Conservation (phyloP, 1,140 invertebrate genomes). For the Samia ricini region DNA sequence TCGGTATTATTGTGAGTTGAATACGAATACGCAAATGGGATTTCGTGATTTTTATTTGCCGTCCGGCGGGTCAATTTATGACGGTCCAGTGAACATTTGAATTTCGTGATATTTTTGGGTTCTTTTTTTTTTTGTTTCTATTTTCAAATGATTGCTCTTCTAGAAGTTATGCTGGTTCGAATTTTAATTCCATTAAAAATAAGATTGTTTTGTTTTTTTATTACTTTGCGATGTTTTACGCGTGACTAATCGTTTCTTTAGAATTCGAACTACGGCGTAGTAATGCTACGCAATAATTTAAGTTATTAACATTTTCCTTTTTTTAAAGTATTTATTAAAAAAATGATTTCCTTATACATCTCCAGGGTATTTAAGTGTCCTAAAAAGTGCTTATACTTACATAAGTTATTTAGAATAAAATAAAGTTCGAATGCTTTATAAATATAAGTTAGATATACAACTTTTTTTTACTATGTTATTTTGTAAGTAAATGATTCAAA, state of each 20-base stretch:
- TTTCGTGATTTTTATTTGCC: conserved; percentile 18
- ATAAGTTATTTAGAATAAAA: no score
- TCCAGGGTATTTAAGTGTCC: no score
- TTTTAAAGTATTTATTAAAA: no score
- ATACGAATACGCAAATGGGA: conserved; percentile 20
- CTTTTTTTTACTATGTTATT: no score
- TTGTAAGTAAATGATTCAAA: no score
- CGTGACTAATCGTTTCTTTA: not conserved
- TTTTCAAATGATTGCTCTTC: conserved; percentile 7
- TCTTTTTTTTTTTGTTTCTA: not conserved
- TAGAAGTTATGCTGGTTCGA: not conserved
- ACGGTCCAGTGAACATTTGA: conserved; percentile 10
- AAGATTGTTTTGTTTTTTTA: not conserved
- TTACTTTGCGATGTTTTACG: no score
- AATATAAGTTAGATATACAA: no score
- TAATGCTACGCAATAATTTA: conserved; percentile 10
- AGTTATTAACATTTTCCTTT: not conserved
- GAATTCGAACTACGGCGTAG: conserved; percentile 14
- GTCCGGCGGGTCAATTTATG: conserved; percentile 10
- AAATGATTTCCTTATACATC: no score
- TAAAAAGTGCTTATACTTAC: no score
- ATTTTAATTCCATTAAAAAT: not conserved
- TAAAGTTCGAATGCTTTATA: no score
- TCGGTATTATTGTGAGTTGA: conserved; percentile 21
- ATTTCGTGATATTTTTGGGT: no score